Base-by-base conservation (phyloP, 1,140 invertebrate genomes). In the Drosophila grimshawi region DNA sequence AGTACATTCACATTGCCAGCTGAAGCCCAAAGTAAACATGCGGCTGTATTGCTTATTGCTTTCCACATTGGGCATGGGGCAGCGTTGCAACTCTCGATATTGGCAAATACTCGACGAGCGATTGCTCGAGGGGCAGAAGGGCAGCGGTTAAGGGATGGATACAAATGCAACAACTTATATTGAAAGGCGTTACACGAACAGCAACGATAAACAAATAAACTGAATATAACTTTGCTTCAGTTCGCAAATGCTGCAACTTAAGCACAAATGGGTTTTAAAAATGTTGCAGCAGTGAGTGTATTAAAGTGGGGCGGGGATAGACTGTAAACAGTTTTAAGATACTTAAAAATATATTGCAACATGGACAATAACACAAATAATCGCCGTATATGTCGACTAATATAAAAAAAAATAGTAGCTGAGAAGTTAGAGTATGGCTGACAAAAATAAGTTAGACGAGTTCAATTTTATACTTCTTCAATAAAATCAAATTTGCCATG, bases 11-110 rank as follows among this genome's bases (percentile, higher is more conserved):
- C 6, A 64, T 66, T 48, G 60, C 57, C 8, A 41, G 41, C 52
- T 69, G 61, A 71, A 71, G 60, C 6, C 30, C 33, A 57, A 11
- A 48, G 68, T 29, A 71, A 71, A 71, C 55, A 71, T 43, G 39
- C 10, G 39, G 8, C n/a, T 32, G 48, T 37, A 37, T 48, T 64
- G 59, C 67, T 70, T 68, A 68, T 68, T 68, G 66, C 48, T 60
- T 68, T 37, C n/a, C 53, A 41, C 37, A 39, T 62, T 45, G 57
- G 43, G 57, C 6, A 35, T 45, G 11, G 46, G 29, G 43, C 43
- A 32, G 46, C 19, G 57, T 19, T 48, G 59, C 59, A 52, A 33
- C 30, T 61, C 59, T 69, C 55, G 27, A 69, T 62, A 62, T 69
- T 62, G 66, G 46, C 35, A 68, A 61, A 68, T 41, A 45, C 19